These are phyloP conservation scores for Acleris laterana DNA, from an alignment of 2,888 invertebrate species.

Conservation along the genomic window DNA sequence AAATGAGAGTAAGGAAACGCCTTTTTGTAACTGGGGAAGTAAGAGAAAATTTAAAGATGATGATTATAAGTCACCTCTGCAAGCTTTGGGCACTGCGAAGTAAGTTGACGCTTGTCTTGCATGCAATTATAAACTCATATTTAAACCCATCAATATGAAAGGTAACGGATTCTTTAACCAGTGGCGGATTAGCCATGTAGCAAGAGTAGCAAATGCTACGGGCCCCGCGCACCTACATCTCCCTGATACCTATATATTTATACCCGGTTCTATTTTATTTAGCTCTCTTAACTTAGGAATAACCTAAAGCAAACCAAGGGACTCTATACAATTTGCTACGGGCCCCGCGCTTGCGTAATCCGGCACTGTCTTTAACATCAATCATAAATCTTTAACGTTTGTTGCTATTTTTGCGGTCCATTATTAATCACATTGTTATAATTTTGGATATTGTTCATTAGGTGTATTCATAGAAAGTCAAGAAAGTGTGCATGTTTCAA, in stretches of 20 bases:
- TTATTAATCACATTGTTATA: slow-evolving; percentile 1
- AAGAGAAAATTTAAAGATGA: slow-evolving; percentile 44
- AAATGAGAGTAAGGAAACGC: slow-evolving; percentile 33
- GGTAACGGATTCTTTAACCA: slow-evolving; percentile 6
- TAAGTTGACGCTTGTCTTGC: slow-evolving; percentile 52
- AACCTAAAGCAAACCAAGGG: too few species aligned
- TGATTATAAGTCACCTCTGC: slow-evolving; percentile 75
- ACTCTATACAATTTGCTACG: too few species aligned
- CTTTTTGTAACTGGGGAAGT: slow-evolving; percentile 34
- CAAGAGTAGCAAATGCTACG: too few species aligned
- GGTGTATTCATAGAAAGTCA: slow-evolving; percentile 52
- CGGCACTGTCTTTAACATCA: neutral
- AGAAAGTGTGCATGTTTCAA: slow-evolving; percentile 54
- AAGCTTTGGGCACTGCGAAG: slow-evolving; percentile 63
- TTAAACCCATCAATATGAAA: slow-evolving; percentile 1
- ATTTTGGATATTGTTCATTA: slow-evolving; percentile 46
- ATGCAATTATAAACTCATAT: slow-evolving; percentile 14
- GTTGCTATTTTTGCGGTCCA: slow-evolving; percentile 3
- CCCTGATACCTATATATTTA: too few species aligned
- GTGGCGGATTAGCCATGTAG: too few species aligned
- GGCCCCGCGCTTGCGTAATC: too few species aligned
- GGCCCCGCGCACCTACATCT: too few species aligned
- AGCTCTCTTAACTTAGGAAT: too few species aligned
- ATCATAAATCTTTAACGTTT: neutral
- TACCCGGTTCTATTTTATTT: too few species aligned